Evolutionary conservation across 2,797 vertebrate genomes (phyloP).

Genomic region (Hemibagrus guttatus): DNA sequence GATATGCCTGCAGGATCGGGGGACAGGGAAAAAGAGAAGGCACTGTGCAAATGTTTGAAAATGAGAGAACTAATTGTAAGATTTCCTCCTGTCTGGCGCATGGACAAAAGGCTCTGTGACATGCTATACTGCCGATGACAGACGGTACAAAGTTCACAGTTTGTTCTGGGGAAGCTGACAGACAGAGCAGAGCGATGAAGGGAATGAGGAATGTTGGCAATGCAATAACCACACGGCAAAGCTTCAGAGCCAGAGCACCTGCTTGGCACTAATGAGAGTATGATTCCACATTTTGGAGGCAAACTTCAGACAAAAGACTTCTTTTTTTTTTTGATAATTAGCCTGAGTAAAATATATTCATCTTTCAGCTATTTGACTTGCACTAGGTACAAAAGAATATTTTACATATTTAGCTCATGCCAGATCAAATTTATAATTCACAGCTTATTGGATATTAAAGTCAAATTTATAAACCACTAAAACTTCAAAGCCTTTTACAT

Average conservation of each 20-base stretch:
- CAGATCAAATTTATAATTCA: slow-evolving; percentile 6
- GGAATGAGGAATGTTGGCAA: slow-evolving; percentile 55
- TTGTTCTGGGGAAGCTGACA: slow-evolving; percentile 57
- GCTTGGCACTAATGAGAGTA: slow-evolving; percentile 50
- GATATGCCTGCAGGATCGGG: slow-evolving; percentile 36
- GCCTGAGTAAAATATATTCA: slow-evolving; percentile 51
- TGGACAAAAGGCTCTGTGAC: slow-evolving; percentile 56
- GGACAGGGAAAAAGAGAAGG: slow-evolving; percentile 46
- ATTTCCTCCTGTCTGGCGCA: slow-evolving; percentile 57
- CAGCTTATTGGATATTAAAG: background rate
- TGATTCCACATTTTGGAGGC: slow-evolving; percentile 54
- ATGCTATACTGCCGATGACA: slow-evolving; percentile 55
- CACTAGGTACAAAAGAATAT: slow-evolving; percentile 20
- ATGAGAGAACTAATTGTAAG: slow-evolving; percentile 55
- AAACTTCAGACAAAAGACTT: slow-evolving; percentile 46
- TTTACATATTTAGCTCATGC: slow-evolving; percentile 14
- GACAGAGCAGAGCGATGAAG: slow-evolving; percentile 50
- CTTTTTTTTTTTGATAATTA: slow-evolving; percentile 51
- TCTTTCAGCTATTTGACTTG: slow-evolving; percentile 35
- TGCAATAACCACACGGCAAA: slow-evolving; percentile 52
- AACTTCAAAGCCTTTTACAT: background rate
- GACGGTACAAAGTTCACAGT: slow-evolving; percentile 61
- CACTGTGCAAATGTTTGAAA: slow-evolving; percentile 31
- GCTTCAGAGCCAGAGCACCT: slow-evolving; percentile 55
- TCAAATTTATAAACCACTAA: background rate